phyloP scores from a whole-genome alignment of 2,797 vertebrate species.

The Smutsia gigantea region DNA sequence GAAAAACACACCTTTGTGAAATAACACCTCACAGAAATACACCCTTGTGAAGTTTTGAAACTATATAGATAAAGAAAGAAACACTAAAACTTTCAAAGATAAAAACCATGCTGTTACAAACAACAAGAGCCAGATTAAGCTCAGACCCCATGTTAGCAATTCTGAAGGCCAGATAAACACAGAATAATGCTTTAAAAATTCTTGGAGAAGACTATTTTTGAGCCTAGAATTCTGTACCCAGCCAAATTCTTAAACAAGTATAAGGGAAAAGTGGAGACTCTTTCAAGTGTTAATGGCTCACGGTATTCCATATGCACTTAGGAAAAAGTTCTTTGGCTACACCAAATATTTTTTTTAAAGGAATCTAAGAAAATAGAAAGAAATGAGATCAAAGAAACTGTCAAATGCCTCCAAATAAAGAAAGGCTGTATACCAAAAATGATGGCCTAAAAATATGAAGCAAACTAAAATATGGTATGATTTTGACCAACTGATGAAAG shows the following conservation, averaged over 20 bases:
- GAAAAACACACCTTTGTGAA: neutral
- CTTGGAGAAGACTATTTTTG: neutral
- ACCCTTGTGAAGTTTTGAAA: neutral
- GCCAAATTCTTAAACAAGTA: neutral
- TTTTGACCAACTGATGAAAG: neutral
- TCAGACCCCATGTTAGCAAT: neutral
- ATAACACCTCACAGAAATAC: neutral
- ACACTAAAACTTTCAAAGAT: neutral
- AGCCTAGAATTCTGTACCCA: neutral
- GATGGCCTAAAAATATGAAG: neutral
- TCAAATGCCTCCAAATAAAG: neutral
- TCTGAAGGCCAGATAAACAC: neutral
- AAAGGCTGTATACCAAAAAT: neutral
- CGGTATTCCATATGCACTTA: neutral
- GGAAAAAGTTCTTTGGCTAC: neutral
- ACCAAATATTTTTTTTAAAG: neutral
- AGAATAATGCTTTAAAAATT: neutral
- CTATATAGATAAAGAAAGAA: neutral
- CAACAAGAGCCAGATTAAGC: neutral
- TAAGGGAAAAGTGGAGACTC: neutral
- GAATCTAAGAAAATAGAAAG: neutral
- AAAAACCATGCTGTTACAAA: neutral
- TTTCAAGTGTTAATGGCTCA: neutral
- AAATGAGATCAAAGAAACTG: neutral
- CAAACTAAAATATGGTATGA: neutral